Base-by-base conservation (phyloP, 2,888 invertebrate genomes). In the Ferrisia virgata region DNA sequence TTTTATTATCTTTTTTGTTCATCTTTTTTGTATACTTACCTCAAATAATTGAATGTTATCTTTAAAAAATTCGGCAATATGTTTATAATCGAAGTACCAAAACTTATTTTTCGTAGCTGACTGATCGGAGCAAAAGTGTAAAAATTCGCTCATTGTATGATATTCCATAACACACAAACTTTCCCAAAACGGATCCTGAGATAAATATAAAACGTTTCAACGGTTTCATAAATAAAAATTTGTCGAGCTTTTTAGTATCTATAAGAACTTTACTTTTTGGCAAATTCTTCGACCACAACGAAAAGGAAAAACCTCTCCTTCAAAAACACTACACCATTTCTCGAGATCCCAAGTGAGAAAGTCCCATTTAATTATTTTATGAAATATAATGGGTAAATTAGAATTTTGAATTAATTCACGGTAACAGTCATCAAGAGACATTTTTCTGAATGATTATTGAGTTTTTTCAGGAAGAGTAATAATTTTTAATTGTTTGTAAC, bases 41-140 rank as follows among this genome's bases (percentile, higher is more conserved):
- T 25, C 9, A 39, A 82, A 82, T 43, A 72, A 72, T 22, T 69
- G 18, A n/a, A 31, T 43, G 2, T 39, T 40, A 9, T 79, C 39
- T 13, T 36, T 53, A 28, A 84, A 78, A 58, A 22, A 58, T 78
- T 79, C 79, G 2, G 39, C 43, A 13, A 84, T 84, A 58, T 47
- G 79, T 89, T 95, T 95, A 88, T 96, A 96, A 89, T 95, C 95
- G 89, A 94, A 94, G 89, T 96, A 96, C 89, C 93, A 91, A 93
- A 95, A 95, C 86, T 92, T 90, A 2, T 91, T 87, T 80, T 88
- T 88, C 31, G 89, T 87, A 15, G 88, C 86, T 40, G 8, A 79
- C 84, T 87, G 36, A 87, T 87, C 87, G 33, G 88, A 87, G 9
- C 90, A 76, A 86, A 85, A 86, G 3, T 87, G 87, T 0, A 92